phyloP scores from a whole-genome alignment of 1,140 invertebrate species.

The Brachionus calyciflorus region DNA sequence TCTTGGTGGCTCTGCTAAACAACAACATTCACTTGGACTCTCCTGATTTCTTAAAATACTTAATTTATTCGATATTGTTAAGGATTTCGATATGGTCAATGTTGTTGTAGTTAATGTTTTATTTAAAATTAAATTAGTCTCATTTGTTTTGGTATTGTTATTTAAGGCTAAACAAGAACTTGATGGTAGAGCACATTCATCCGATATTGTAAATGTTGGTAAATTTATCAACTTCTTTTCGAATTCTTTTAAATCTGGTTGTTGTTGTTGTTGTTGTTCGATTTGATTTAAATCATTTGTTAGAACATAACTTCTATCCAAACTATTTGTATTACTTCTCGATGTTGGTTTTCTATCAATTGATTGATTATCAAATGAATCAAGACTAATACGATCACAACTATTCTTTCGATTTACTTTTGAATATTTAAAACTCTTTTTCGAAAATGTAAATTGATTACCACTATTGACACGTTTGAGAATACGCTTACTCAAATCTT shows the following conservation, averaged over 20 bases:
- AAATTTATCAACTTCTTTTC: constrained; percentile 59
- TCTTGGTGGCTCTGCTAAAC: too few relatives aligned
- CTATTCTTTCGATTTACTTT: background rate
- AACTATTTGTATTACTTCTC: background rate
- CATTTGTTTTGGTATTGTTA: background rate
- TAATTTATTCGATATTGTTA: too few relatives aligned
- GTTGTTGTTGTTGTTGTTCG: too few relatives aligned
- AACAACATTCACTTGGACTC: too few relatives aligned
- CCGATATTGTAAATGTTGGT: constrained; percentile 57
- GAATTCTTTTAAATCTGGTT: constrained; percentile 55
- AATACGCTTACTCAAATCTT: constrained; percentile 17
- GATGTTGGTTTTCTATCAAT: background rate
- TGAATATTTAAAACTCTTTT: constrained; percentile 32
- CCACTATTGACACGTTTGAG: constrained; percentile 12
- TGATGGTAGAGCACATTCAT: constrained; percentile 20
- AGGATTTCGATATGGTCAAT: too few relatives aligned
- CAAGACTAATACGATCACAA: background rate
- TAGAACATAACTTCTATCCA: background rate
- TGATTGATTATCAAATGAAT: background rate
- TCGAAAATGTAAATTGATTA: constrained; percentile 11
- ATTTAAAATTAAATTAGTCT: too few relatives aligned
- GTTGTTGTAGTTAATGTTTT: too few relatives aligned
- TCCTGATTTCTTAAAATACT: too few relatives aligned
- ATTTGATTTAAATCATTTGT: background rate
- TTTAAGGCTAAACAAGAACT: background rate